phyloP scores from a whole-genome alignment of 2,888 invertebrate genomes.

The Macrosoma leucophasiata region DNA sequence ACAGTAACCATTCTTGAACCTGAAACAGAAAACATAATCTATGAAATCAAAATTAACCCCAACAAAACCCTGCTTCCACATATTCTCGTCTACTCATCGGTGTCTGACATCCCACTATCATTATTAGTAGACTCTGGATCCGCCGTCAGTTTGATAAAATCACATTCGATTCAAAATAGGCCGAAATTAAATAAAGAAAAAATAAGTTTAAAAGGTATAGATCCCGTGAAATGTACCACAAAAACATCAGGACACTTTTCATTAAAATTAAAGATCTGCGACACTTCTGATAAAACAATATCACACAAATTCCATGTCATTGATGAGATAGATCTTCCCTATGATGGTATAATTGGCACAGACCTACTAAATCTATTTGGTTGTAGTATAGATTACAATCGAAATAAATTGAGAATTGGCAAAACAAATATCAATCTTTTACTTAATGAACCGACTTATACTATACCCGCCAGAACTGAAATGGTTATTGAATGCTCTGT shows the following conservation, averaged over 20 bases:
- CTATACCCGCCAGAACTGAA: no score
- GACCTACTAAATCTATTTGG: conserved; percentile 9
- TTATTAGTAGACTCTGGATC: conserved; percentile 19
- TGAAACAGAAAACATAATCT: no score
- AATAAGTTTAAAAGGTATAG: conserved; percentile 10
- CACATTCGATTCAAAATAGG: conserved; percentile 2
- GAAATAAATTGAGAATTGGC: no score
- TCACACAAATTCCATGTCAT: conserved; percentile 4
- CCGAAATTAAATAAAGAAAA: conserved; percentile 7
- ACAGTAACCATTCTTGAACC: no score
- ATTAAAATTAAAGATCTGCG: neutral
- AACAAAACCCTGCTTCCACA: no score
- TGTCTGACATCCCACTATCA: conserved; percentile 7
- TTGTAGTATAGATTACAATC: conserved; percentile 20
- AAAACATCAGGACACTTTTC: conserved; percentile 6
- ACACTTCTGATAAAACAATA: neutral
- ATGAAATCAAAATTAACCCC: no score
- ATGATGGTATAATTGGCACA: conserved; percentile 17
- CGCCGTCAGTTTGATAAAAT: conserved; percentile 13
- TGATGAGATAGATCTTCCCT: conserved; percentile 11
- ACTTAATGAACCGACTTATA: no score
- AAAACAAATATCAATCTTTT: no score
- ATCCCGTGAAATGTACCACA: conserved; percentile 5
- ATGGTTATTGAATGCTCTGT: no score
- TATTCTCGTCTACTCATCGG: conserved; percentile 1